Conservation (phyloP, 2,113 vertebrate species). For the Perognathus longimembris region DNA sequence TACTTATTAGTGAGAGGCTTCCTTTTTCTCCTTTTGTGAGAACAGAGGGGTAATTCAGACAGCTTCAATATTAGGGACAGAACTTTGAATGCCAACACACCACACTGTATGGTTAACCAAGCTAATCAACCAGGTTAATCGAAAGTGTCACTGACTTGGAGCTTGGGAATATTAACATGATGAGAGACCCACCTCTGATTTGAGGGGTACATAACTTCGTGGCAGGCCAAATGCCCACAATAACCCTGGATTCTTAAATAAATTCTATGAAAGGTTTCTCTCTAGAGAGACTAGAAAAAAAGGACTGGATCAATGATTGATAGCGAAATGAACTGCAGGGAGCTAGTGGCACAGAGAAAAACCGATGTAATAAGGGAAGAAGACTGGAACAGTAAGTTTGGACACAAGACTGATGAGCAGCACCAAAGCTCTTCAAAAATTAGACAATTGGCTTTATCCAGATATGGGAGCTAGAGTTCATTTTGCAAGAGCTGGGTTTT, state of each 20-base stretch:
- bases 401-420: background rate
- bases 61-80: slow-evolving; percentile 2
- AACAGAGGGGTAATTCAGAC: background rate
- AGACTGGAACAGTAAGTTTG: background rate
- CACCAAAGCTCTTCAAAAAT: background rate
- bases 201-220: background rate
- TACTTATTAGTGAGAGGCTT: background rate
- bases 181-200: background rate
- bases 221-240: background rate
- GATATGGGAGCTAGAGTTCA: background rate
- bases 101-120: background rate
- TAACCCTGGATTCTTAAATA: background rate
- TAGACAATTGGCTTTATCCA: background rate
- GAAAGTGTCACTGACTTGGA: background rate
- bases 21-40: background rate
- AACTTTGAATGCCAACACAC: background rate
- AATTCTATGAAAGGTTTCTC: background rate
- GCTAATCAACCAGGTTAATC: too few relatives aligned
- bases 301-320: background rate
- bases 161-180: background rate
- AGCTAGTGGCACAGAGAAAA: background rate
- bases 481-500: background rate
- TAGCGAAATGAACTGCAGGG: background rate
- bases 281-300: background rate
- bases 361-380: background rate